These are phyloP conservation scores for Callyntrura guangdongensis DNA, from an alignment of 2,888 invertebrate species.

Conservation along the genomic window DNA sequence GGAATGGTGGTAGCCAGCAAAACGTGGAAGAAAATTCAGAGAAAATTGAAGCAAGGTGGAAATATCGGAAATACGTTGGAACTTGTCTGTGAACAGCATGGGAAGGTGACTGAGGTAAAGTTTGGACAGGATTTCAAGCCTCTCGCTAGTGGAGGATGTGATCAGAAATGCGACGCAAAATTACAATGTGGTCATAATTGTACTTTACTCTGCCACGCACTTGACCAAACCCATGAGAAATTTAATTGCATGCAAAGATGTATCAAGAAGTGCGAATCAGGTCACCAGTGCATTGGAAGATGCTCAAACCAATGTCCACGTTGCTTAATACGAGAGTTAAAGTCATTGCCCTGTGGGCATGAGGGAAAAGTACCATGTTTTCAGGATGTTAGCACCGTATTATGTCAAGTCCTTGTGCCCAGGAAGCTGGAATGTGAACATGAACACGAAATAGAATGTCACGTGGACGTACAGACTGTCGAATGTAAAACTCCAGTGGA, in stretches of 20 bases:
- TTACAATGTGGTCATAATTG: slow-evolving; percentile 90
- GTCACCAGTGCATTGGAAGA: slow-evolving; percentile 46
- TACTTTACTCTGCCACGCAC: slow-evolving; percentile 88
- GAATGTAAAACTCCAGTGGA: slow-evolving; percentile 87
- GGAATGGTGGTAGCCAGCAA: slow-evolving; percentile 82
- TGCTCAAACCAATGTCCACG: slow-evolving; percentile 72
- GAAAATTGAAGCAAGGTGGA: slow-evolving; percentile 72
- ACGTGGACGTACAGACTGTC: slow-evolving; percentile 85
- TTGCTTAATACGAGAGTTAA: slow-evolving; percentile 85
- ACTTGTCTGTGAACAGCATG: slow-evolving; percentile 83
- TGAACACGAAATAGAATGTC: background rate
- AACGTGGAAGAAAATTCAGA: slow-evolving; percentile 84
- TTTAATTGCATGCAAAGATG: slow-evolving; percentile 86
- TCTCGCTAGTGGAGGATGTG: slow-evolving; percentile 90
- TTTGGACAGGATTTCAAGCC: slow-evolving; percentile 70
- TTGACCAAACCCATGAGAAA: slow-evolving; percentile 87
- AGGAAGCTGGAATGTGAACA: too few species aligned
- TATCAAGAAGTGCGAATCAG: background rate
- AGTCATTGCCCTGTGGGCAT: slow-evolving; percentile 87
- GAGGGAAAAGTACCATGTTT: slow-evolving; percentile 87
- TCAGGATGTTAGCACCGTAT: slow-evolving; percentile 75
- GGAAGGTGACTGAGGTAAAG: slow-evolving; percentile 46
- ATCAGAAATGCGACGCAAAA: slow-evolving; percentile 87
- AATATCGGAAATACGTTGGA: slow-evolving; percentile 80
- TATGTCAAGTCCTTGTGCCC: too few species aligned